phyloP scores from a whole-genome alignment of 2,888 invertebrate species.

The Drosophila recens region DNA sequence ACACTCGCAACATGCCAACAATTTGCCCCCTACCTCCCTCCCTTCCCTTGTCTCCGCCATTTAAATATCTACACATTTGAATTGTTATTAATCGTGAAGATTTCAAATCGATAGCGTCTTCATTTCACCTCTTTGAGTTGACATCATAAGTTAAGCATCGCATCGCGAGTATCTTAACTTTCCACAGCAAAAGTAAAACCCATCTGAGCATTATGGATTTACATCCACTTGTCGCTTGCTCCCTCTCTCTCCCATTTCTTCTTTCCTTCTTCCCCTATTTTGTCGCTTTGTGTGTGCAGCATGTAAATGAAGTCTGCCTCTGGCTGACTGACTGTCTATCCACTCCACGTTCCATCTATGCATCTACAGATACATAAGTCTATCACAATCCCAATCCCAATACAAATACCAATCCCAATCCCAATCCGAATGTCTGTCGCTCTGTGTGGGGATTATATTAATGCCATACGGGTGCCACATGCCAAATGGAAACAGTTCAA shows the following conservation, averaged over 20 bases:
- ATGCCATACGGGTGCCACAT: slow-evolving; percentile 66
- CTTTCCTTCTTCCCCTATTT: background rate
- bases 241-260: background rate
- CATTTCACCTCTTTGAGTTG: slow-evolving; percentile 17
- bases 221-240: slow-evolving; percentile 28
- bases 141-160: slow-evolving; percentile 21
- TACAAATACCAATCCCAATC: slow-evolving; percentile 8
- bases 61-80: slow-evolving; percentile 4
- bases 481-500: slow-evolving; percentile 75
- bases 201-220: slow-evolving; percentile 21
- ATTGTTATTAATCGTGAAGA: slow-evolving; percentile 23
- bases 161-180: background rate
- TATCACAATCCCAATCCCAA: slow-evolving; percentile 12
- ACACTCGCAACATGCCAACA: slow-evolving; percentile 18
- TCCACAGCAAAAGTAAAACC: background rate
- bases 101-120: slow-evolving; percentile 19
- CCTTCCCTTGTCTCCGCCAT: too few species aligned
- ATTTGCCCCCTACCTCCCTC: too few species aligned
- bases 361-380: slow-evolving; percentile 35
- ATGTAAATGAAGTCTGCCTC: slow-evolving; percentile 50
- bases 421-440: slow-evolving; percentile 37
- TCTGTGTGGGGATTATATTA: slow-evolving; percentile 58
- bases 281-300: slow-evolving; percentile 33
- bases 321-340: slow-evolving; percentile 22
- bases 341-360: slow-evolving; percentile 23